These are phyloP conservation scores for Drosophila suboccidentalis DNA, from an alignment of 2,888 invertebrate species.

Conservation along the genomic window DNA sequence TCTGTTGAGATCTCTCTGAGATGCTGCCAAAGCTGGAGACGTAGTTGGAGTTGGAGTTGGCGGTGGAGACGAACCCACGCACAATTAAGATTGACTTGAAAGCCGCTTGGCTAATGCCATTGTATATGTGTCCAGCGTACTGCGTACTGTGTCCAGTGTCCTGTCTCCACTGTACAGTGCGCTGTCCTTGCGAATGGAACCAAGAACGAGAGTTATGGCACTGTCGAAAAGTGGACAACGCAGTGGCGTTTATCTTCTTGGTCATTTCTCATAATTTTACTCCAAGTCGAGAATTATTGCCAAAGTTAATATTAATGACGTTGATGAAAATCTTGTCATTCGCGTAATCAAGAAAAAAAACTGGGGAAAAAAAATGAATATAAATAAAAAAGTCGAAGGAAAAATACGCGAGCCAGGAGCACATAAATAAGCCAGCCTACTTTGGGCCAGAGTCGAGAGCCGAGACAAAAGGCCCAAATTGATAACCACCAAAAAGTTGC, in stretches of 20 bases:
- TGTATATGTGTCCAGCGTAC: conserved; percentile 34
- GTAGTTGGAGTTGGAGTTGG: not conserved
- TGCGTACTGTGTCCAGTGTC: conserved; percentile 1
- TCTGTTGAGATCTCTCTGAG: conserved; percentile 5
- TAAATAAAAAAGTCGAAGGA: conserved; percentile 37
- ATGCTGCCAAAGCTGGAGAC: conserved; percentile 4
- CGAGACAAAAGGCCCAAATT: conserved; percentile 72
- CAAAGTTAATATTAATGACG: conserved; percentile 83
- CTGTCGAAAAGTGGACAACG: conserved; percentile 71
- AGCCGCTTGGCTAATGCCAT: conserved; percentile 65
- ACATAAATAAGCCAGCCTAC: conserved; percentile 68
- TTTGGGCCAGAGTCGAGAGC: conserved; percentile 30
- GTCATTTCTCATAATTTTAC: conserved; percentile 82
- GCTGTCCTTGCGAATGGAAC: not conserved
- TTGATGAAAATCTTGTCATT: conserved; percentile 82
- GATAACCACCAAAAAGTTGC: conserved; percentile 71
- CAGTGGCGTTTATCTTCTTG: conserved; percentile 66
- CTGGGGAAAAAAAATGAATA: conserved; percentile 29
- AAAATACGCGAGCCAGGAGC: conserved; percentile 47
- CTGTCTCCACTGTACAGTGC: not conserved
- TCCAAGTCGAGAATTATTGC: conserved; percentile 79
- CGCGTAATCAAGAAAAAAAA: conserved; percentile 65
- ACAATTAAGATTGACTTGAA: conserved; percentile 77
- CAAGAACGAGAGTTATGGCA: conserved; percentile 64
- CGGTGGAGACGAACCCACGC: conserved; percentile 35